Conservation (phyloP, 2,797 vertebrate species). For the Leptoclinus maculatus region DNA sequence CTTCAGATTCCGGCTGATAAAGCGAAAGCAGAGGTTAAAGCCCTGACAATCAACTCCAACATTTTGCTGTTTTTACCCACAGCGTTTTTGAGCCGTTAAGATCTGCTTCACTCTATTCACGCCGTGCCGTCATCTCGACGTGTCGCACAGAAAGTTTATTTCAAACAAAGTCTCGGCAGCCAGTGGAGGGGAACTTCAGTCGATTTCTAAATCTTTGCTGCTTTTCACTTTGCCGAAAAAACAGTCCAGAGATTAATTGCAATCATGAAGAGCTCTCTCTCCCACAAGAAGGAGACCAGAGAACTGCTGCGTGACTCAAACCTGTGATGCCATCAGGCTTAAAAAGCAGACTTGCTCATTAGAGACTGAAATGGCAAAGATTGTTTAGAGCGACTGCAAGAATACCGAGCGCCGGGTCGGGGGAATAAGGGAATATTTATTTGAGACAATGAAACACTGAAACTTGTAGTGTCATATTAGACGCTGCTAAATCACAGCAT, state of each 20-base stretch:
- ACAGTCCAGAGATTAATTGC: constrained; percentile 41
- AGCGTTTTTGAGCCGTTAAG: constrained; percentile 6
- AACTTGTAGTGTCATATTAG: constrained; percentile 13
- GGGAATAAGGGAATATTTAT: constrained; percentile 29
- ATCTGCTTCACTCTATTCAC: constrained; percentile 23
- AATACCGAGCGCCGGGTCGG: constrained; percentile 25
- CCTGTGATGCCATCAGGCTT: constrained; percentile 37
- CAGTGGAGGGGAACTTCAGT: constrained; percentile 18
- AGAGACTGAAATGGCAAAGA: constrained; percentile 34
- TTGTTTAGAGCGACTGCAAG: constrained; percentile 24
- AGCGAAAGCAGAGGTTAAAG: constrained; percentile 27
- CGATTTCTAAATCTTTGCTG: constrained; percentile 20
- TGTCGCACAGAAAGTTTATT: constrained; percentile 23
- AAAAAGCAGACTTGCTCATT: constrained; percentile 42
- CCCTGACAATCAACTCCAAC: constrained; percentile 24
- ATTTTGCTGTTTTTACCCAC: constrained; percentile 14
- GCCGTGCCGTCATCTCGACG: background rate
- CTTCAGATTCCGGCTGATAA: constrained; percentile 31
- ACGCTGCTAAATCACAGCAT: background rate
- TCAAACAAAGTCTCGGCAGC: constrained; percentile 7
- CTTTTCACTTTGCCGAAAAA: constrained; percentile 24
- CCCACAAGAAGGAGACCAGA: constrained; percentile 22
- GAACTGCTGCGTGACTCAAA: constrained; percentile 35
- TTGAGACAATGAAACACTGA: constrained; percentile 32
- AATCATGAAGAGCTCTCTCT: constrained; percentile 18